These are phyloP conservation scores for Hypsopygia costalis DNA, from an alignment of 2,888 invertebrate species.

Conservation along the genomic window DNA sequence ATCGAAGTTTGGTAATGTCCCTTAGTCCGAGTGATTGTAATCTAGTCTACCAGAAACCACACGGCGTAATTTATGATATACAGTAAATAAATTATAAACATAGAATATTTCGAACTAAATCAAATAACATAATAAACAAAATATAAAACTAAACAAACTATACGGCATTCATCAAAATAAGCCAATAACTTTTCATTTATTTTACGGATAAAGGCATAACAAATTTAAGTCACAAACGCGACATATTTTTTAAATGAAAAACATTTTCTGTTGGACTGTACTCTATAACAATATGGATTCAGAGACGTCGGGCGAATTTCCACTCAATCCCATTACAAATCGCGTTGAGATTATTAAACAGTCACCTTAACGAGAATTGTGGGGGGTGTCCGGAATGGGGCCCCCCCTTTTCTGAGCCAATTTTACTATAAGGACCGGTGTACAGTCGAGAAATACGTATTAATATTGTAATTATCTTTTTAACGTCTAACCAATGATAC, in stretches of 20 bases:
- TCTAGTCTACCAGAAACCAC: too few relatives aligned
- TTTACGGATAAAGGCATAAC: too few relatives aligned
- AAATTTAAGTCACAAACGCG: constrained; percentile 25
- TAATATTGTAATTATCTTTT: constrained; percentile 6
- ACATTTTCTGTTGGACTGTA: constrained; percentile 25
- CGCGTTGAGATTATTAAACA: constrained; percentile 70
- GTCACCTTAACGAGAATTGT: constrained; percentile 62
- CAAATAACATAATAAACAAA: too few relatives aligned
- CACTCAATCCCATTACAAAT: constrained; percentile 61
- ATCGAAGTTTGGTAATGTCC: too few relatives aligned
- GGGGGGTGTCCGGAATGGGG: constrained; percentile 20
- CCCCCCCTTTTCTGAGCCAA: constrained; percentile 8
- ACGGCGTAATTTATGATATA: too few relatives aligned
- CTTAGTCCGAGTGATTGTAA: too few relatives aligned
- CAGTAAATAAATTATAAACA: too few relatives aligned
- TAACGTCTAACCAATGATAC: not conserved
- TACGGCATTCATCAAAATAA: too few relatives aligned
- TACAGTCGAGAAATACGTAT: constrained; percentile 11
- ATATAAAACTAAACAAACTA: too few relatives aligned
- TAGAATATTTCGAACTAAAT: too few relatives aligned
- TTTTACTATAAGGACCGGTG: constrained; percentile 16
- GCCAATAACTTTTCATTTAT: too few relatives aligned
- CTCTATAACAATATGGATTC: constrained; percentile 41
- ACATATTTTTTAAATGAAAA: constrained; percentile 9
- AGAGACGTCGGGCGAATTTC: constrained; percentile 40